phyloP scores from a whole-genome alignment of 2,888 invertebrate species.

The Euplagia quadripunctaria region DNA sequence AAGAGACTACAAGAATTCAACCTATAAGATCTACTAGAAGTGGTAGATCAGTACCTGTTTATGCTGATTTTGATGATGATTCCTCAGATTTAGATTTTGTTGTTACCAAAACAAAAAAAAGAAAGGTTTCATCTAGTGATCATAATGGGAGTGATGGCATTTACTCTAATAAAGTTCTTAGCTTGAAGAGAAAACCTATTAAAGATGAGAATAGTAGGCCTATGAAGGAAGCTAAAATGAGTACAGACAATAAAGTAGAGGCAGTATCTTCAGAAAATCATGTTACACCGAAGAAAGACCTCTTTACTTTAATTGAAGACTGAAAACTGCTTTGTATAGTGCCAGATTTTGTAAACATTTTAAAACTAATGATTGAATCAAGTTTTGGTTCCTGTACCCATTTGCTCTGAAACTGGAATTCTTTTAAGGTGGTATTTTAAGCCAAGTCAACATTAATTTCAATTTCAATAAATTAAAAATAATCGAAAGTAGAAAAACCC shows the following conservation, averaged over 20 bases:
- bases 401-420: background rate
- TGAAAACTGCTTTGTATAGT: slow-evolving; percentile 47
- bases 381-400: background rate
- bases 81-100: slow-evolving; percentile 79
- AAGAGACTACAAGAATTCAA: slow-evolving; percentile 74
- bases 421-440: background rate
- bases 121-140: slow-evolving; percentile 75
- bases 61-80: slow-evolving; percentile 81
- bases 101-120: slow-evolving; percentile 75
- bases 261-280: slow-evolving; percentile 45
- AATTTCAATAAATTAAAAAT: background rate
- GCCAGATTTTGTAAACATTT: slow-evolving; percentile 15
- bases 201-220: slow-evolving; percentile 75
- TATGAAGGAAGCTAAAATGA: slow-evolving; percentile 69
- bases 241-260: slow-evolving; percentile 53
- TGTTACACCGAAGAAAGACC: slow-evolving; percentile 62
- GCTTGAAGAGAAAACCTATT: slow-evolving; percentile 76
- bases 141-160: slow-evolving; percentile 62
- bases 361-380: background rate
- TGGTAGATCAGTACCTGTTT: slow-evolving; percentile 78
- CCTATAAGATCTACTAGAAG: slow-evolving; percentile 79
- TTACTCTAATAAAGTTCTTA: slow-evolving; percentile 72
- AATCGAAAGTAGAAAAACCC: no score
- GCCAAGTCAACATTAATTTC: background rate
- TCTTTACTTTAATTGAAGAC: slow-evolving; percentile 70